Percentiles rank a stretch among this genome's conserved stretches.
Conservation (phyloP, 2,888 invertebrate species). For the Carterocephalus palaemon region DNA sequence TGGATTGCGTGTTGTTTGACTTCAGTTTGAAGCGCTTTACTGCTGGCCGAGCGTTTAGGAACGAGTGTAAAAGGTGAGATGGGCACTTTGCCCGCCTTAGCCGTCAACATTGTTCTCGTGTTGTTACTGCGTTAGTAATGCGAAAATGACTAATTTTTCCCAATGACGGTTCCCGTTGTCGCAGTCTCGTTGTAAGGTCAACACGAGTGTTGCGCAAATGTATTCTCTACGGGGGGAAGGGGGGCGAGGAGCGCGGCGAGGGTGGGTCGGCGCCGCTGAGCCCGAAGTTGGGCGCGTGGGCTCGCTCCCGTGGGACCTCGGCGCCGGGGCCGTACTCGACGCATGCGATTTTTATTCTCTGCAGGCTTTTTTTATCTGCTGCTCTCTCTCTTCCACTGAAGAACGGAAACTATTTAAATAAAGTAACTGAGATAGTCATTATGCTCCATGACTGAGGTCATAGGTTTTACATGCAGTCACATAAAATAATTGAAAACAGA, state of each 20-base stretch:
- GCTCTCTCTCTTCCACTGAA: background rate
- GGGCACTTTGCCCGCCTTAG: constrained; percentile 53
- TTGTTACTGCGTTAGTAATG: constrained; percentile 38
- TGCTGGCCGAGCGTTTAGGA: constrained; percentile 34
- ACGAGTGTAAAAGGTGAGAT: constrained; percentile 33
- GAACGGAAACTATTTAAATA: background rate
- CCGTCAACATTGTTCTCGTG: constrained; percentile 41
- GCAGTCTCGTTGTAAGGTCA: constrained; percentile 73
- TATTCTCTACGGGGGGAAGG: constrained; percentile 70
- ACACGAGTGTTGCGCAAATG: constrained; percentile 77
- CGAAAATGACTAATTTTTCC: constrained; percentile 72
- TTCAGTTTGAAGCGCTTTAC: constrained; percentile 44
- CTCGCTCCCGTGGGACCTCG: constrained; percentile 64
- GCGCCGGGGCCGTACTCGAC: constrained; percentile 63
- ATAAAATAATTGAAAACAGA: no score
- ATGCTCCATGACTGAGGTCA: background rate
- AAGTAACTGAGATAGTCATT: background rate
- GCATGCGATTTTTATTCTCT: constrained; percentile 27
- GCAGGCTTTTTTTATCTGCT: background rate
- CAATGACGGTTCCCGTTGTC: constrained; percentile 63
- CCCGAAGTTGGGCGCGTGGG: constrained; percentile 78
- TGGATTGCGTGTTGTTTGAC: constrained; percentile 59
- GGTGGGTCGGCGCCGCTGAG: constrained; percentile 61
- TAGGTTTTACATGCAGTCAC: no score
- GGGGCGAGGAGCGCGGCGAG: constrained; percentile 39